Percentiles rank a stretch among this genome's conserved stretches.
phyloP scores from a whole-genome alignment of 2,113 vertebrate species.

The Dolichotis patagonum region DNA sequence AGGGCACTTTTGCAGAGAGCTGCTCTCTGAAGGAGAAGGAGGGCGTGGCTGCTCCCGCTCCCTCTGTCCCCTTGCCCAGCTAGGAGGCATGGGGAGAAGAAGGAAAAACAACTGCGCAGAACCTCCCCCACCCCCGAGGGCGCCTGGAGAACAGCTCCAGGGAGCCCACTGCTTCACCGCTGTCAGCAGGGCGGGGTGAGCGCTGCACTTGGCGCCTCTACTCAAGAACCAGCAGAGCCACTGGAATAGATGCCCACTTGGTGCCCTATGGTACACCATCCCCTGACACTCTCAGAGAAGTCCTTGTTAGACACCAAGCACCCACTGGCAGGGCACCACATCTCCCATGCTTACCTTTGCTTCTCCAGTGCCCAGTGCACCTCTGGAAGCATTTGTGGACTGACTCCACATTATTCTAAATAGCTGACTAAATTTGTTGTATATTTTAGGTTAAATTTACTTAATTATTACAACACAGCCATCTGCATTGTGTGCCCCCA shows the following conservation, averaged over 20 bases:
- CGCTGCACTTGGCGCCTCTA: too few species aligned
- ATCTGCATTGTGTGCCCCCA: neutral
- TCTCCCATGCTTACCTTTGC: neutral
- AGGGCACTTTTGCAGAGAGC: too few species aligned
- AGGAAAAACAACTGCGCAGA: rapidly evolving
- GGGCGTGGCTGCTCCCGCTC: too few species aligned
- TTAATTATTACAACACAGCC: neutral
- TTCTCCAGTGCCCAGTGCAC: neutral
- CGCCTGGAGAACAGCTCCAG: neutral
- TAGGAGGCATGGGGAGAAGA: too few species aligned
- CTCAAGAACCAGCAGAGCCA: neutral
- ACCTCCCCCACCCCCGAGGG: neutral
- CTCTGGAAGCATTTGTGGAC: neutral
- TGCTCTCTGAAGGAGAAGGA: neutral
- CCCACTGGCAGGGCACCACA: neutral
- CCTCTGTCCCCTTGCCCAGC: neutral
- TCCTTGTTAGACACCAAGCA: neutral
- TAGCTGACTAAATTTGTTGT: neutral
- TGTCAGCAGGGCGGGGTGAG: neutral
- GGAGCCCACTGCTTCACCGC: too few species aligned
- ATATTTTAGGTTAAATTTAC: neutral
- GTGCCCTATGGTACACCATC: neutral
- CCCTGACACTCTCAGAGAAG: neutral
- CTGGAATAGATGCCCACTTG: neutral
- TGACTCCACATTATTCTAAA: neutral